Evolutionary conservation across 2,888 invertebrate genomes (phyloP).

Genomic region (Drosophila pseudotakahashii): DNA sequence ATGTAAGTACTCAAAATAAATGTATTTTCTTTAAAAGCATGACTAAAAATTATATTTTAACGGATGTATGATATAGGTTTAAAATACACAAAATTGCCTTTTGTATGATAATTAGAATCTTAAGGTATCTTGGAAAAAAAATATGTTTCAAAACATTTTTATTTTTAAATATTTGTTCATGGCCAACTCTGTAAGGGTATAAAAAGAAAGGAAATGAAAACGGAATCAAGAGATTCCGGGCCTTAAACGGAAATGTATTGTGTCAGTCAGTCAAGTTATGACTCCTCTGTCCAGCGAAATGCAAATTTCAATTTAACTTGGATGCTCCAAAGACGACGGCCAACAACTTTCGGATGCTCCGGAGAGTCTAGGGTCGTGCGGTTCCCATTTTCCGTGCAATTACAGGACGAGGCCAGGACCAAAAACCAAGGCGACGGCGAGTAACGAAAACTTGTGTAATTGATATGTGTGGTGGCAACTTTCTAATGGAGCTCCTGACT

Average conservation of each 20-base stretch:
- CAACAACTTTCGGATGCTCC: conserved; percentile 8
- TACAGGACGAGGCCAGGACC: conserved; percentile 33
- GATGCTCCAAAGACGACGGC: conserved; percentile 9
- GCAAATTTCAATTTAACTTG: conserved; percentile 59
- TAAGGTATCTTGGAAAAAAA: no score
- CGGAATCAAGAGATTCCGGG: conserved; percentile 16
- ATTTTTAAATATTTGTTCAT: no score
- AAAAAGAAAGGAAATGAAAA: conserved; percentile 19
- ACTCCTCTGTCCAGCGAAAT: conserved; percentile 45
- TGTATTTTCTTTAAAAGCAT: no score
- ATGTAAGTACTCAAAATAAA: no score
- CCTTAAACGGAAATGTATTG: conserved; percentile 55
- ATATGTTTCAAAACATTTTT: no score
- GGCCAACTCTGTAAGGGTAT: neutral
- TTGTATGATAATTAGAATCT: no score
- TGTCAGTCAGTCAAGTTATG: conserved; percentile 54
- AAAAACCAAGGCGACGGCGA: conserved; percentile 16
- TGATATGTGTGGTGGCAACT: conserved; percentile 73
- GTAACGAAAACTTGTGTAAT: conserved; percentile 69
- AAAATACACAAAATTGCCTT: no score
- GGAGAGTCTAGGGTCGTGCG: conserved; percentile 22
- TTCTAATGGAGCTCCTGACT: conserved; percentile 58
- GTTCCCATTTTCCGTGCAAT: conserved; percentile 66
- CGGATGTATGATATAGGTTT: no score
- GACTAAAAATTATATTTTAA: no score